Evolutionary conservation across 2,797 vertebrate genomes (phyloP), one percentile per base, ranked within the genome.

Genomic region (Salmo trutta): DNA sequence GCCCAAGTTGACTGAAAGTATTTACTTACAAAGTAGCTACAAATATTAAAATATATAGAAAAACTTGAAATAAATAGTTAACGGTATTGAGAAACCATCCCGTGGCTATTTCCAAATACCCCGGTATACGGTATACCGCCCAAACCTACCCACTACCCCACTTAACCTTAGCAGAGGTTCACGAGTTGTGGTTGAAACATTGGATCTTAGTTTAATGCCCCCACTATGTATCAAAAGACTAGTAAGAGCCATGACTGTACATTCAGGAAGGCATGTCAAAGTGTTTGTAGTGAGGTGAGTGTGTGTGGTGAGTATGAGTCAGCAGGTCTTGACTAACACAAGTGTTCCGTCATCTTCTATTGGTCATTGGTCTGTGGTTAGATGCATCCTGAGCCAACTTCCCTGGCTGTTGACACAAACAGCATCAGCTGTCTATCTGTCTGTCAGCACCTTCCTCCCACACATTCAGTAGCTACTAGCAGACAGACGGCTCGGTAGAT

Each of bases 351-450:
- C 89, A 87, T 91, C 87, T 89, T 89, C 89, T 75, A 83, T 83
- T 86, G 87, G 81, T 87, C 85, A 83, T 83, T 86, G 87, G 81
- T 87, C 85, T 91, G 90, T 83, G 90, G 90, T 89, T 88, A 84
- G 83, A 64, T 64, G 59, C 59, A 21, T 24, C 59, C 77, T 84
- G 19, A 24, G 71, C 90, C 88, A 88, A 83, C 85, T 78, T 87
- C 83, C 90, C 79, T 89, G 76, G 82, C 90, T 91, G 89, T 84
- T 92, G 88, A 27, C 24, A 31, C 12, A 94, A 93, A 92, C 91
- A 91, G 85, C 90, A 92, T 94, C 91, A 92, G 91, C 90, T 93
- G 91, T 24, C 59, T 64, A 21, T 91, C 87, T 91, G 85, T 24
- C 59, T 64, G 59, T 91, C 87, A 91, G 85, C 86, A 85, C 89